A percentile compares a stretch with the other conserved stretches of the same genome.
These are phyloP conservation scores for Amphipyra berbera DNA, from an alignment of 2,888 invertebrate genomes.

Conservation along the genomic window DNA sequence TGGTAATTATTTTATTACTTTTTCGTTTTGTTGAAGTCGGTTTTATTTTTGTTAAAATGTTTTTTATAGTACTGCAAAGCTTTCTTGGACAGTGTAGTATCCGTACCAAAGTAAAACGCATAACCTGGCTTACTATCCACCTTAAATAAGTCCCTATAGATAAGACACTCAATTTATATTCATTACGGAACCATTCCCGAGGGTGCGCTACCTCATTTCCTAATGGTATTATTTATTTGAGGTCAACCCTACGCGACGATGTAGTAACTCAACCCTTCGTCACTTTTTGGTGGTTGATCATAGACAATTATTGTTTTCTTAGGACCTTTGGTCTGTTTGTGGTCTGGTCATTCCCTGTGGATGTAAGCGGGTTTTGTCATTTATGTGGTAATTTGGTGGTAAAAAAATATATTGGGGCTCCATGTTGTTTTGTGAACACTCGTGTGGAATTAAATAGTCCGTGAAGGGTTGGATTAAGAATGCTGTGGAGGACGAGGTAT, in stretches of 20 bases:
- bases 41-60: too few species aligned
- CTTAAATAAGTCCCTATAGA: constrained; percentile 4
- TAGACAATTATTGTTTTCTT: constrained; percentile 54
- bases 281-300: constrained; percentile 52
- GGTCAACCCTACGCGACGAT: constrained; percentile 36
- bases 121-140: too few species aligned
- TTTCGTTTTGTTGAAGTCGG: too few species aligned
- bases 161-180: constrained; percentile 59
- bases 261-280: constrained; percentile 38
- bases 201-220: constrained; percentile 56
- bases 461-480: too few species aligned
- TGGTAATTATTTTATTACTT: too few species aligned
- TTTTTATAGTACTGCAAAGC: too few species aligned
- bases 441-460: too few species aligned
- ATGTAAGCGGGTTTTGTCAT: constrained; percentile 12
- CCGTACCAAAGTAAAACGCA: too few species aligned
- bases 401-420: too few species aligned
- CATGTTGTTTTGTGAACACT: too few species aligned
- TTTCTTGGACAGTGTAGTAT: too few species aligned
- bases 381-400: constrained; percentile 16
- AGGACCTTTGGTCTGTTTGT: constrained; percentile 26
- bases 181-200: constrained; percentile 46
- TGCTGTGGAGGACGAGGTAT: too few species aligned
- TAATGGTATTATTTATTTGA: constrained; percentile 58
- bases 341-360: not conserved